phyloP scores from a whole-genome alignment of 2,113 vertebrate species.

The Dasypus novemcinctus region DNA sequence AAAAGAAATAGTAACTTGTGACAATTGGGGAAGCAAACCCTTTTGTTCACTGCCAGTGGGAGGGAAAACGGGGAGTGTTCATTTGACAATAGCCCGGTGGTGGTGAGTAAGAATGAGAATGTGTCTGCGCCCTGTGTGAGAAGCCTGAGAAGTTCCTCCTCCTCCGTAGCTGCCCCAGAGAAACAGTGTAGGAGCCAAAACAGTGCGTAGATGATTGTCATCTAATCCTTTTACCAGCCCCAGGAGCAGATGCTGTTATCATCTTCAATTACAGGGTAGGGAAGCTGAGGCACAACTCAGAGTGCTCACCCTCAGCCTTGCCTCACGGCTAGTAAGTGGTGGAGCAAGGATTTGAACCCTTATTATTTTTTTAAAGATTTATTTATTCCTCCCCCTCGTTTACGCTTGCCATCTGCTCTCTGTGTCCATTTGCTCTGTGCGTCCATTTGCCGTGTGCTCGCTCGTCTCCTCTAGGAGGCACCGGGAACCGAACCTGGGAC shows the following conservation, averaged over 20 bases:
- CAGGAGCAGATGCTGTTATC: neutral
- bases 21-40: neutral
- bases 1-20: neutral
- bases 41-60: neutral
- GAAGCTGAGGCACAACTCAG: neutral
- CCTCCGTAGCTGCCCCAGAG: neutral
- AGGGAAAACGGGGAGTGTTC: fast-evolving
- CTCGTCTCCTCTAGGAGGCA: no score
- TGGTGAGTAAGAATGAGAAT: slow-evolving; percentile 20
- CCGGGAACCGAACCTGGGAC: no score
- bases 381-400: no score
- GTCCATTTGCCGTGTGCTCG: no score
- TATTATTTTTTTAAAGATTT: no score
- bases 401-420: no score
- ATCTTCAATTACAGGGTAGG: neutral
- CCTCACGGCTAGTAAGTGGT: neutral
- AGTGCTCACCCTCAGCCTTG: fast-evolving
- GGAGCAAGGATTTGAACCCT: neutral
- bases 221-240: neutral
- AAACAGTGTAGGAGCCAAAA: neutral
- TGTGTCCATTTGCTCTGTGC: no score
- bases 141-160: slow-evolving; percentile 19
- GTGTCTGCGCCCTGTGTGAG: neutral
- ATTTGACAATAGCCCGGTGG: neutral
- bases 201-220: neutral